phyloP scores from a whole-genome alignment of 2,113 vertebrate genomes.

The Microtus ochrogaster region DNA sequence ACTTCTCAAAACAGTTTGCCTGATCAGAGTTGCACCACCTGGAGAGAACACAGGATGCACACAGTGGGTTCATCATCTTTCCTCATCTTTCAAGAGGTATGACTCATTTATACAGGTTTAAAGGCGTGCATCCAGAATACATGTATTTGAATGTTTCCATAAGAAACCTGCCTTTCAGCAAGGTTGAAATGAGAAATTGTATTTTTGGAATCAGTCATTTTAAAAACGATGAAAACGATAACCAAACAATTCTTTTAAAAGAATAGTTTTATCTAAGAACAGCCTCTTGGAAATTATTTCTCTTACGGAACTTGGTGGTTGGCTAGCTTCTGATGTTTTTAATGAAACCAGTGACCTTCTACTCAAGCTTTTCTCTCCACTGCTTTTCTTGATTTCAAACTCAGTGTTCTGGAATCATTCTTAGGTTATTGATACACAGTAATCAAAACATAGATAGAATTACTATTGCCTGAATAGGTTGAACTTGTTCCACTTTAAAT shows the following conservation, averaged over 20 bases:
- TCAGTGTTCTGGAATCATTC: conserved; percentile 19
- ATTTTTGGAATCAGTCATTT: conserved; percentile 42
- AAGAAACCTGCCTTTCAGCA: conserved; percentile 14
- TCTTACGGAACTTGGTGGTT: neutral
- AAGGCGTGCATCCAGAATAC: neutral
- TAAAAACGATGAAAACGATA: conserved; percentile 21
- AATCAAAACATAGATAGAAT: neutral
- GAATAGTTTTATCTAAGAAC: neutral
- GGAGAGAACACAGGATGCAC: neutral
- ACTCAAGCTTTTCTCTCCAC: neutral
- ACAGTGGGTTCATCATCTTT: neutral
- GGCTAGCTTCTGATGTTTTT: neutral
- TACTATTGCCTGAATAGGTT: neutral
- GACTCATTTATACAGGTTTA: neutral
- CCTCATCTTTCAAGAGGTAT: neutral
- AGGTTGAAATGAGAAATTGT: neutral
- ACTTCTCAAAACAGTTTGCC: neutral
- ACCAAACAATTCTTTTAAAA: conserved; percentile 1
- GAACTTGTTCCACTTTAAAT: neutral
- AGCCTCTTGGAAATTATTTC: neutral
- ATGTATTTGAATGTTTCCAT: conserved; percentile 3
- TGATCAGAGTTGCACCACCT: neutral
- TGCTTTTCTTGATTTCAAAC: neutral
- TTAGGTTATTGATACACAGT: neutral
- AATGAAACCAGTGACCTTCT: neutral